Conservation (phyloP, 2,113 vertebrate species). For the Charadrius vociferus region DNA sequence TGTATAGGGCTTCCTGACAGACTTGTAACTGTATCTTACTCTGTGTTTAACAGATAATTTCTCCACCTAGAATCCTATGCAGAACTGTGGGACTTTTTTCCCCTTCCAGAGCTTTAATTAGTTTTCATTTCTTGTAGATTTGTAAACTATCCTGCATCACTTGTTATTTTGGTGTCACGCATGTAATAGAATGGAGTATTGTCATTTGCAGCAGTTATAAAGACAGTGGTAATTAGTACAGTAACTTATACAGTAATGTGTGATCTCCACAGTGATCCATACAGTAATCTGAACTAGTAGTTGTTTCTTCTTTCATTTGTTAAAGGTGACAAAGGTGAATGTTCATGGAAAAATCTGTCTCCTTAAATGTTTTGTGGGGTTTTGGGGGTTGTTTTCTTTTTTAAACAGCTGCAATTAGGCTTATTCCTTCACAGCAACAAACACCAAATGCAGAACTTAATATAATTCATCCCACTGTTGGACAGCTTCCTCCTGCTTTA, state of each 20-base stretch:
- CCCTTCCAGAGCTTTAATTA: not conserved
- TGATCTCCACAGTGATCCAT: not conserved
- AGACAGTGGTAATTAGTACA: not conserved
- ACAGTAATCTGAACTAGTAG: not conserved
- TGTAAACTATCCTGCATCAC: not conserved
- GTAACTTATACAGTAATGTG: not conserved
- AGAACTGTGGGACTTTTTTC: not conserved
- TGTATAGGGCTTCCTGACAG: not conserved
- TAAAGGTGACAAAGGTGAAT: not conserved
- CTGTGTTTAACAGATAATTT: not conserved
- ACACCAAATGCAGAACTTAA: not conserved
- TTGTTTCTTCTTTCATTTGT: not conserved
- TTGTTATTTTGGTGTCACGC: not conserved
- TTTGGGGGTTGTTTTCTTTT: not conserved
- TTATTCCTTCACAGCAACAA: not conserved
- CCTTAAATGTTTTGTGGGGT: not conserved
- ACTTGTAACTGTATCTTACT: not conserved
- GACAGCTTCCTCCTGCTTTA: not conserved
- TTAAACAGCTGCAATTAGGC: not conserved
- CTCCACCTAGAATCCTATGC: not conserved
- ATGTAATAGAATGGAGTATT: not conserved
- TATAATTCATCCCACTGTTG: not conserved
- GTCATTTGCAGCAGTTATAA: not conserved
- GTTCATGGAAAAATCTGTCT: not conserved
- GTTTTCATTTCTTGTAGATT: not conserved